Percentiles rank a stretch among this genome's conserved stretches.
These are phyloP conservation scores for Epinephelus awoara DNA, from an alignment of 2,797 vertebrate species.

Conservation along the genomic window DNA sequence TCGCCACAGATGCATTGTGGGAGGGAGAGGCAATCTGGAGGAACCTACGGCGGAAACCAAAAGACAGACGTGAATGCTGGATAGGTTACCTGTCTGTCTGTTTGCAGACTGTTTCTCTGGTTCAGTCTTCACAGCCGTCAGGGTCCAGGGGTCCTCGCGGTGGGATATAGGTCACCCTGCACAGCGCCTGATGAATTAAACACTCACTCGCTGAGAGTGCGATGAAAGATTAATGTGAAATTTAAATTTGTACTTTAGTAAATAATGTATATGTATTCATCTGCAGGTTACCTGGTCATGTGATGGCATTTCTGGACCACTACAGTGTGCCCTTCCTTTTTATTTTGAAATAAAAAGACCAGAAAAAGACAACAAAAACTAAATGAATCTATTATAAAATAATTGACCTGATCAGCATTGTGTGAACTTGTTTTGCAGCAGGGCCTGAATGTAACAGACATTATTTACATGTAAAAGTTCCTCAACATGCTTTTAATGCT, in stretches of 20 bases:
- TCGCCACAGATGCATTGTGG: slow-evolving; percentile 59
- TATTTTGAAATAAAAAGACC: too few species aligned
- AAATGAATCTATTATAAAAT: too few species aligned
- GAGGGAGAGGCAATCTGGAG: slow-evolving; percentile 50
- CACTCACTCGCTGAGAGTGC: too few species aligned
- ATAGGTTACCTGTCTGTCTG: background rate
- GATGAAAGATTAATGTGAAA: slow-evolving; percentile 13
- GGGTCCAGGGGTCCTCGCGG: background rate
- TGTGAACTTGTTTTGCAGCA: too few species aligned
- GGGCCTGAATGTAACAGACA: too few species aligned
- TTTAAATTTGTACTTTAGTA: background rate
- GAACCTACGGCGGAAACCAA: background rate
- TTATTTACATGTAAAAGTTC: too few species aligned
- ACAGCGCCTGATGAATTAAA: slow-evolving; percentile 24
- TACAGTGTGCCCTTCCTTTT: background rate
- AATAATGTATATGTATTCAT: background rate
- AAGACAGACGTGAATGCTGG: slow-evolving; percentile 6
- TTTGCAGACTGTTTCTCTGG: background rate
- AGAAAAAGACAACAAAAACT: too few species aligned
- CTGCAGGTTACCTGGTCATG: background rate
- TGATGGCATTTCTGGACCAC: background rate
- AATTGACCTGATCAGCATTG: too few species aligned
- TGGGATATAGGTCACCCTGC: slow-evolving; percentile 12
- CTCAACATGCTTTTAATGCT: too few species aligned
- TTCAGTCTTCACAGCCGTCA: background rate